Conservation (phyloP, 2,888 invertebrate species). For the Lepidonotus clava region DNA sequence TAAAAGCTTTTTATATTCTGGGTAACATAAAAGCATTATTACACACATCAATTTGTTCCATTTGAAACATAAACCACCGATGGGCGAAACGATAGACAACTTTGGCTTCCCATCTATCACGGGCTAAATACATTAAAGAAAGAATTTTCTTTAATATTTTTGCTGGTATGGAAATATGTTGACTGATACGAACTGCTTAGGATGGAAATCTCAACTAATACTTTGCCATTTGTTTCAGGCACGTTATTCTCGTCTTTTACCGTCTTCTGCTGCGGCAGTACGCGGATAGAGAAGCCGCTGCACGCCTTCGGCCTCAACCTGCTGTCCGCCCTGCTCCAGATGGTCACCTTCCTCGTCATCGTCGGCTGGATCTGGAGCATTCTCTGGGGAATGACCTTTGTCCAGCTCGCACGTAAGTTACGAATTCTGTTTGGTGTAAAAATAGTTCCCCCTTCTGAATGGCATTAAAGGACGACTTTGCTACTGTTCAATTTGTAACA, state of each 20-base stretch:
- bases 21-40: too few relatives aligned
- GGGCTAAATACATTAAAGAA: too few relatives aligned
- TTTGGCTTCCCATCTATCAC: too few relatives aligned
- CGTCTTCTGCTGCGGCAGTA: slow-evolving; percentile 80
- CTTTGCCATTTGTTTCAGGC: slow-evolving; percentile 77
- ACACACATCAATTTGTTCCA: too few relatives aligned
- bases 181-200: too few relatives aligned
- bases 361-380: slow-evolving; percentile 83
- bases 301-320: slow-evolving; percentile 80
- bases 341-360: slow-evolving; percentile 81
- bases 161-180: too few relatives aligned
- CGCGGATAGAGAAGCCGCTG: slow-evolving; percentile 76
- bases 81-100: too few relatives aligned
- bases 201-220: too few relatives aligned
- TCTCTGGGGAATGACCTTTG: slow-evolving; percentile 81
- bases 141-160: too few relatives aligned
- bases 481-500: too few relatives aligned
- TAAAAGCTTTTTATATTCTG: too few relatives aligned
- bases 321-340: slow-evolving; percentile 81
- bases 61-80: too few relatives aligned
- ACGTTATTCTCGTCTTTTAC: slow-evolving; percentile 80
- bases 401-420: slow-evolving; percentile 80
- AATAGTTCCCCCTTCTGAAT: background rate
- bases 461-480: background rate
- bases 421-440: background rate